Evolutionary conservation across 2,113 vertebrate genomes (phyloP).

Genomic region (Martes martes): DNA sequence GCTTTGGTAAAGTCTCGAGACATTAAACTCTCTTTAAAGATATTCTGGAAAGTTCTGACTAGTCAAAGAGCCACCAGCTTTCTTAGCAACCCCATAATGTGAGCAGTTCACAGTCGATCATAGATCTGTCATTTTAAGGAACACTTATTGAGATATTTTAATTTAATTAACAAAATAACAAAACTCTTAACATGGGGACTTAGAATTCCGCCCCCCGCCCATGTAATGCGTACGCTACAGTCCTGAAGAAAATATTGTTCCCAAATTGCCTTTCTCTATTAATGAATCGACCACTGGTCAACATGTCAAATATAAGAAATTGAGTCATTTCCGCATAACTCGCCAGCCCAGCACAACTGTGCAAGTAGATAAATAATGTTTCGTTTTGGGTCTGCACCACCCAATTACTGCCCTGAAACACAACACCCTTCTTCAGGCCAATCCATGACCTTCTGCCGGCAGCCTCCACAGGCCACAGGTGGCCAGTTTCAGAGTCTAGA

Average conservation of each 20-base stretch:
- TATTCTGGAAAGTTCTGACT: not conserved
- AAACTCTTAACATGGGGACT: not conserved
- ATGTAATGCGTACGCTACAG: not conserved
- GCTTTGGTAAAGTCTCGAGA: not conserved
- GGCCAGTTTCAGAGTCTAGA: not conserved
- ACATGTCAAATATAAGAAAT: slow-evolving; percentile 11
- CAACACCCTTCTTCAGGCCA: not conserved
- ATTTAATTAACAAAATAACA: slow-evolving; percentile 25
- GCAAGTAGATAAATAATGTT: not conserved
- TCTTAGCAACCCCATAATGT: slow-evolving; percentile 12
- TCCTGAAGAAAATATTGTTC: not conserved
- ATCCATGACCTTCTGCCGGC: not conserved
- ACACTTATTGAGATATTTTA: not conserved
- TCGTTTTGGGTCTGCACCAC: not conserved
- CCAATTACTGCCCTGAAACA: not conserved
- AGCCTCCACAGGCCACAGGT: not conserved
- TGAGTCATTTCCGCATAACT: slow-evolving; percentile 34
- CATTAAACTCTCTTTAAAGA: slow-evolving; percentile 11
- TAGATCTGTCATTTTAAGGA: slow-evolving; percentile 1
- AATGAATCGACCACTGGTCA: not conserved
- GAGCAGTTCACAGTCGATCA: not conserved
- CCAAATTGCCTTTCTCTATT: not conserved
- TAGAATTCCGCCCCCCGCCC: not conserved
- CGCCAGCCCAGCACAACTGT: not conserved
- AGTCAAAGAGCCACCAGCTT: not conserved